Conservation (phyloP, 2,888 invertebrate species). For the Augochlorella aurata region DNA sequence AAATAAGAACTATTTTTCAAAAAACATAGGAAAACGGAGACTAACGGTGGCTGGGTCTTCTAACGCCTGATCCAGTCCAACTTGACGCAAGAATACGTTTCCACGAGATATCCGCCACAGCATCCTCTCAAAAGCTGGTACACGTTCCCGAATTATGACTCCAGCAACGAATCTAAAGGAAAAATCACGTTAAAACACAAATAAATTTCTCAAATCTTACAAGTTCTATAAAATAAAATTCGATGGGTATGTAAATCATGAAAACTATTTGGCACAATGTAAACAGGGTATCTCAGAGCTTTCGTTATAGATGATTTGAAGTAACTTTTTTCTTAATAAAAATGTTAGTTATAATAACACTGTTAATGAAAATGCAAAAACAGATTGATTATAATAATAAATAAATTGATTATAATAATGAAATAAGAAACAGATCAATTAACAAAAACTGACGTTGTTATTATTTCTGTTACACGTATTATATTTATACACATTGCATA, state of each 20-base stretch:
- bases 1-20: neutral
- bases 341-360: too few relatives aligned
- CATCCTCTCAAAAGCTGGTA: constrained; percentile 95
- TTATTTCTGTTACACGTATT: too few relatives aligned
- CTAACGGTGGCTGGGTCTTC: constrained; percentile 93
- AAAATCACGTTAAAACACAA: constrained; percentile 3
- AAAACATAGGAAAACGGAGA: constrained; percentile 10
- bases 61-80: constrained; percentile 91
- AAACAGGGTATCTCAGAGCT: too few relatives aligned
- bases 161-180: constrained; percentile 92
- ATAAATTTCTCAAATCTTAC: neutral
- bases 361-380: too few relatives aligned
- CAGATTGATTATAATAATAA: too few relatives aligned
- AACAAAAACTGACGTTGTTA: too few relatives aligned
- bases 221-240: neutral
- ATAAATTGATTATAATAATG: too few relatives aligned
- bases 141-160: constrained; percentile 93
- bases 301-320: too few relatives aligned
- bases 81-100: constrained; percentile 93
- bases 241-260: neutral
- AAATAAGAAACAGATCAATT: too few relatives aligned
- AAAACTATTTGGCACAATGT: too few relatives aligned
- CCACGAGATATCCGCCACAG: constrained; percentile 96
- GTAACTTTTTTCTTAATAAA: too few relatives aligned
- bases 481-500: too few relatives aligned